A percentile compares a stretch with the other conserved stretches of the same genome.
Evolutionary conservation across 2,888 invertebrate species (phyloP).

Genomic region (Oeneis ivallda): DNA sequence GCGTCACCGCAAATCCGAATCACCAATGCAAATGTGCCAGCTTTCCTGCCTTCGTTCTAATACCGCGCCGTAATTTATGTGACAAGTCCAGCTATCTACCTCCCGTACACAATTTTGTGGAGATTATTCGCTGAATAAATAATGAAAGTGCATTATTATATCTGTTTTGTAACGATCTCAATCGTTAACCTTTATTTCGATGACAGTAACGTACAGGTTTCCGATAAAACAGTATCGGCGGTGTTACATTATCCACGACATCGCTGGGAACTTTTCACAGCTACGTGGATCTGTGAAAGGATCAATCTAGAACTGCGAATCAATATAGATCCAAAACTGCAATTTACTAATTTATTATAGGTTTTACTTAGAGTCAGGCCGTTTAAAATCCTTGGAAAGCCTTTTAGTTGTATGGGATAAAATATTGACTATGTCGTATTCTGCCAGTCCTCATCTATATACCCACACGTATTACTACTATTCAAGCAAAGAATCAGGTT

Average conservation of each 20-base stretch:
- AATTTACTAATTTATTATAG: background rate
- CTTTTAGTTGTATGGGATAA: no score
- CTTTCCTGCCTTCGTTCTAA: conserved; percentile 67
- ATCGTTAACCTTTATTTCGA: conserved; percentile 36
- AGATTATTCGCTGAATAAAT: conserved; percentile 73
- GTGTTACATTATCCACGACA: conserved; percentile 6
- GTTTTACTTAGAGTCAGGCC: no score
- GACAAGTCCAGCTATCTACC: conserved; percentile 71
- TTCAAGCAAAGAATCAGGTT: no score
- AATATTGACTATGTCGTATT: no score
- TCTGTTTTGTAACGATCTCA: conserved; percentile 38
- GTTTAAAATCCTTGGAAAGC: no score
- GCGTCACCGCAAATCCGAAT: conserved; percentile 76
- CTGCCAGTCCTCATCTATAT: no score
- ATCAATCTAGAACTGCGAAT: background rate
- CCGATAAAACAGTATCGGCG: conserved; percentile 18
- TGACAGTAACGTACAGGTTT: conserved; percentile 23
- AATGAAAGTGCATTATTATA: conserved; percentile 66
- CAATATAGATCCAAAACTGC: background rate
- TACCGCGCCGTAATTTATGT: conserved; percentile 74
- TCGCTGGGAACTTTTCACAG: background rate
- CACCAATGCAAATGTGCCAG: conserved; percentile 76
- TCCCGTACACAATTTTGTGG: conserved; percentile 73
- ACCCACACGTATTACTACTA: no score
- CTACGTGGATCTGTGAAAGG: no score